Percentiles rank a stretch among this genome's conserved stretches.
These are phyloP conservation scores for Ochropleura leucogaster DNA, from an alignment of 2,888 invertebrate genomes.

Conservation along the genomic window DNA sequence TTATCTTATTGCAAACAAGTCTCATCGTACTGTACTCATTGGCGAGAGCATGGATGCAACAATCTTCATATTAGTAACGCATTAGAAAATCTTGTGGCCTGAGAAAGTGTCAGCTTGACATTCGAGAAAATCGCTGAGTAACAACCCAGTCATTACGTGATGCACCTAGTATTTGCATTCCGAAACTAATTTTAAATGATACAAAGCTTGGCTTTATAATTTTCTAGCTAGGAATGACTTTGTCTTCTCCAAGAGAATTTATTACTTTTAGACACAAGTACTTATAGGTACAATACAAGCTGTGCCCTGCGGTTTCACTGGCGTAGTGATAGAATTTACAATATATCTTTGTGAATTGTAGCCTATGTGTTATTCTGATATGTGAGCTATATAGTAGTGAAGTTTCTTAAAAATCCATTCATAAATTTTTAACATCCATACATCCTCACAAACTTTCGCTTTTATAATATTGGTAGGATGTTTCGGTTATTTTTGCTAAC, in stretches of 20 bases:
- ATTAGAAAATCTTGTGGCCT: constrained; percentile 47
- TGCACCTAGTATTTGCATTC: constrained; percentile 12
- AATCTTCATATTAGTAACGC: constrained; percentile 60
- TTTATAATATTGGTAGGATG: no score
- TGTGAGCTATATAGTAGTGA: no score
- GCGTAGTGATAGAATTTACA: no score
- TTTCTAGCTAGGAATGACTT: background rate
- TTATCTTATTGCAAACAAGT: background rate
- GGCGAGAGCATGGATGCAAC: background rate
- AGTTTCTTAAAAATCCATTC: no score
- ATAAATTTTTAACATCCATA: no score
- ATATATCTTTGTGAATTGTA: no score
- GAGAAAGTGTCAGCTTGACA: constrained; percentile 42
- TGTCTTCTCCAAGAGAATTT: background rate
- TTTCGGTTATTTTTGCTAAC: background rate
- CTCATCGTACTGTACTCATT: background rate
- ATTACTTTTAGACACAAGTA: constrained; percentile 8
- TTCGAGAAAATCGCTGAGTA: constrained; percentile 40
- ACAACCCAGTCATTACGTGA: constrained; percentile 47
- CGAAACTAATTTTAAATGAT: constrained; percentile 57
- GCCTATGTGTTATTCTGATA: no score
- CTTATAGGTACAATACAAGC: no score
- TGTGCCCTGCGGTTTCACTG: no score
- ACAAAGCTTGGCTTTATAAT: background rate
- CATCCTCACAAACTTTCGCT: no score